Evolutionary conservation across 2,113 vertebrate genomes (phyloP), one percentile per base, ranked within the genome.

Genomic region (Macquaria ambigua): DNA sequence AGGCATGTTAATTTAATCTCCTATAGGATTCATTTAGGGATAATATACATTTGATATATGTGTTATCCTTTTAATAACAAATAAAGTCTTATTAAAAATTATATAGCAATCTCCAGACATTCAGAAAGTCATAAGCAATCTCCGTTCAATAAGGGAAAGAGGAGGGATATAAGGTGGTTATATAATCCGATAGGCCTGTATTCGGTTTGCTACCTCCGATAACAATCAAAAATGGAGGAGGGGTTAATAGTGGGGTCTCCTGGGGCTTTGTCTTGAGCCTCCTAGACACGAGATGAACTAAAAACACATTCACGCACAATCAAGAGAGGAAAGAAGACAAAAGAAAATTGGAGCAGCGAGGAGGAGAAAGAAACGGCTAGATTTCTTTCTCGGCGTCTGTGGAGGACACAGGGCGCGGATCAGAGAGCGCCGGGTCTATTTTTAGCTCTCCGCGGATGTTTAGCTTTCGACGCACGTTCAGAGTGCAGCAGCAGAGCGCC

Each of bases 401-500:
- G 79, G 93, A 94, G 92, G 91, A 92, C 86, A 74, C 80, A 64
- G 77, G 74, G 88, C 75, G 77, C 85, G 89, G 92, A 94, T 93
- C 92, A 92, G 62, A 84, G 87, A 90, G 88, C 84, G 76, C 78
- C 77, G 31, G 52, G 41, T 89, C 93, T 96, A 96, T 96, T 96
- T 96, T 91, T 96, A 95, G 93, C 89, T 64, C 83, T 76, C 89
- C 77, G 71, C 58, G 89, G 86, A 92, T 93, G 90, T 93, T 96
- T 96, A 87, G 94, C 90, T 95, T 95, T 95, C 95, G 74, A 89
- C 63, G 73, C 96, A 96, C 95, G 94, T 96, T 89, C 93, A 85
- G 92, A 88, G 94, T 94, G 92, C 91, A 95, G 93, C 91, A 93
- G 93, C 82, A 64, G 87, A 80, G 92, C 91, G 88, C 86, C 86